Percentiles rank a stretch among this genome's conserved stretches.
Evolutionary conservation across 1,140 invertebrate genomes (phyloP).

Genomic region (Acromyrmex heyeri): DNA sequence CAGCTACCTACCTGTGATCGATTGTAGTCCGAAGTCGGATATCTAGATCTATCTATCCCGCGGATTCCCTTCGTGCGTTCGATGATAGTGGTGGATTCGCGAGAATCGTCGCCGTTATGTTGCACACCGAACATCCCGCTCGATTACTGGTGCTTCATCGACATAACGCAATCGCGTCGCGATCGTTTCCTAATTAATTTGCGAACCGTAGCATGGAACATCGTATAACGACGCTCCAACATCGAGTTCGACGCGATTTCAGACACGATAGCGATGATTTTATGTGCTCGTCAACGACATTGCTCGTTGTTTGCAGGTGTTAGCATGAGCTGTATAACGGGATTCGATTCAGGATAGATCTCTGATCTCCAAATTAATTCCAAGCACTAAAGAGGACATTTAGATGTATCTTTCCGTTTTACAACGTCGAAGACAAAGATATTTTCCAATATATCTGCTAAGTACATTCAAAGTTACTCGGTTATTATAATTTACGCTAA

Average conservation of each 20-base stretch:
- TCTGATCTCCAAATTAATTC: conserved; percentile 27
- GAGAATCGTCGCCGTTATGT: conserved; percentile 38
- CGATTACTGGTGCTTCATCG: conserved; percentile 44
- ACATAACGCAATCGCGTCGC: conserved; percentile 39
- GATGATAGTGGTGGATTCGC: background rate
- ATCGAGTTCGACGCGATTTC: conserved; percentile 40
- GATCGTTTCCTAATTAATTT: conserved; percentile 65
- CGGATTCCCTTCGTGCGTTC: background rate
- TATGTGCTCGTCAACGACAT: conserved; percentile 35
- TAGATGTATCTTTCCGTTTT: background rate
- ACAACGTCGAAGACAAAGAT: background rate
- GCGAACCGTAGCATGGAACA: conserved; percentile 18
- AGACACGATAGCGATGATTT: conserved; percentile 54
- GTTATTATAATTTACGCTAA: conserved; percentile 3
- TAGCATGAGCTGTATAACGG: background rate
- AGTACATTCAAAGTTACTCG: background rate
- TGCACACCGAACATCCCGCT: background rate
- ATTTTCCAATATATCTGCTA: background rate
- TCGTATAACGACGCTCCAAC: conserved; percentile 30
- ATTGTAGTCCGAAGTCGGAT: conserved; percentile 17
- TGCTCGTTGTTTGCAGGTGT: background rate
- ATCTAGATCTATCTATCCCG: conserved; percentile 22
- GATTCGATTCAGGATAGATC: conserved; percentile 31
- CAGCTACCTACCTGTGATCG: background rate
- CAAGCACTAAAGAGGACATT: background rate